A percentile compares a stretch with the other conserved stretches of the same genome.
These are phyloP conservation scores for Lota lota DNA, from an alignment of 2,113 vertebrate genomes.

Conservation along the genomic window DNA sequence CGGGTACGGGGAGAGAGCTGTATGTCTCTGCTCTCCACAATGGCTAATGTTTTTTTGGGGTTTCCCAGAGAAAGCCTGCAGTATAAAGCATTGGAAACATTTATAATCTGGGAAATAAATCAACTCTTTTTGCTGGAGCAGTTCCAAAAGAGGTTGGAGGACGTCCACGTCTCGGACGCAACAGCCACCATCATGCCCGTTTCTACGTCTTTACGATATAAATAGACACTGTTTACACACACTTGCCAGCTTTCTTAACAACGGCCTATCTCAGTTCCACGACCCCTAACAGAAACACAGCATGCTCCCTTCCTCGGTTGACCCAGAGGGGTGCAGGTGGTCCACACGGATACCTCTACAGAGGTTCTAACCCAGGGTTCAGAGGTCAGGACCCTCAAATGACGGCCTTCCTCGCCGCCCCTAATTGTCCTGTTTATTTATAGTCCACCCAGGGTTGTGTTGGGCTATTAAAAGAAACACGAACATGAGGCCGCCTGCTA, in stretches of 20 bases:
- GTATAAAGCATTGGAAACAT: not conserved
- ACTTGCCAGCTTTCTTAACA: constrained; percentile 47
- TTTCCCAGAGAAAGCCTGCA: not conserved
- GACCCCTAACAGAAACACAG: constrained; percentile 71
- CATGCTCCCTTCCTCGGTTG: constrained; percentile 50
- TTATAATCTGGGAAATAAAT: not conserved
- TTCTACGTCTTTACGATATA: constrained; percentile 37
- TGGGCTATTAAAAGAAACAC: constrained; percentile 86
- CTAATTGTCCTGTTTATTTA: constrained; percentile 81
- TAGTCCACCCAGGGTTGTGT: constrained; percentile 78
- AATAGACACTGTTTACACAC: constrained; percentile 68
- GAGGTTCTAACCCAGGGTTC: constrained; percentile 68
- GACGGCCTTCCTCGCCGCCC: constrained; percentile 65
- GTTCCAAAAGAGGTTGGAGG: not conserved
- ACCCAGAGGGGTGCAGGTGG: constrained; percentile 61
- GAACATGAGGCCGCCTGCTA: constrained; percentile 80
- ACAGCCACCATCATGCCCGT: too few relatives aligned
- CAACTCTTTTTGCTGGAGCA: not conserved
- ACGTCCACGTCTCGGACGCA: not conserved
- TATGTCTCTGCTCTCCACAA: constrained; percentile 19
- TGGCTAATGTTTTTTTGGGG: not conserved
- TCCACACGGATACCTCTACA: constrained; percentile 66
- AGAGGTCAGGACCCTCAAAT: constrained; percentile 73
- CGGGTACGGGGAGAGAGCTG: constrained; percentile 30
- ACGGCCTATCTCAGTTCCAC: constrained; percentile 40